phyloP scores from a whole-genome alignment of 2,797 vertebrate species.

The Enteromius thamalakanensis region DNA sequence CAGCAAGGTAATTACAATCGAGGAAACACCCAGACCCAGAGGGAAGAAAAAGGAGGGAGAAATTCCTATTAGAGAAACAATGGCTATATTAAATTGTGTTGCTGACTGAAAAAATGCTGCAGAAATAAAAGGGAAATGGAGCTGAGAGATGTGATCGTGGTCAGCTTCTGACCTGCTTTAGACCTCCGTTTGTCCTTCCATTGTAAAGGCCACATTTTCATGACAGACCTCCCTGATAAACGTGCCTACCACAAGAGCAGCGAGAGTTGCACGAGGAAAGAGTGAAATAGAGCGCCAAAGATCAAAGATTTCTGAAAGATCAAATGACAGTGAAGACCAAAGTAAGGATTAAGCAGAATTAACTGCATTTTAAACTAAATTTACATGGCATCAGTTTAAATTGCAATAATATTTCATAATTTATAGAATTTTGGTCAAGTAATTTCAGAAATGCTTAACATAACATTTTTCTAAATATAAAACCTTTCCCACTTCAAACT shows the following conservation, averaged over 20 bases:
- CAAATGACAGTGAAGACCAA: not conserved
- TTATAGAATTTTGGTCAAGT: not conserved
- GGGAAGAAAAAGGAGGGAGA: conserved; percentile 49
- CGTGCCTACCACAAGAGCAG: not conserved
- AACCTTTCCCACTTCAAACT: not conserved
- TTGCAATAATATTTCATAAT: not conserved
- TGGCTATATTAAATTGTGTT: conserved; percentile 50
- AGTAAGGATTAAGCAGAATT: not conserved
- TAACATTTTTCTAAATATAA: not conserved
- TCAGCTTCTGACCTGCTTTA: conserved; percentile 31
- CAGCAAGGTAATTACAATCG: conserved; percentile 63
- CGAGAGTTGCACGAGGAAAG: not conserved
- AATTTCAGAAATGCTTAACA: not conserved
- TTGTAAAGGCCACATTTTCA: not conserved
- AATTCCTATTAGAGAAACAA: conserved; percentile 60
- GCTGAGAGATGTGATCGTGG: conserved; percentile 22
- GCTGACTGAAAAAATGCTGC: conserved; percentile 15
- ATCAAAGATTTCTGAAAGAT: not conserved
- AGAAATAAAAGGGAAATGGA: conserved; percentile 7
- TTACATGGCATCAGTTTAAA: not conserved
- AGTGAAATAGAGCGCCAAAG: conserved; percentile 9
- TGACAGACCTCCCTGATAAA: conserved; percentile 25
- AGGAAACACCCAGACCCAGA: conserved; percentile 57
- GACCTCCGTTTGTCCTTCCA: conserved; percentile 19
- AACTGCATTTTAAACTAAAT: not conserved